Percentiles rank a stretch among this genome's conserved stretches.
phyloP scores from a whole-genome alignment of 2,888 invertebrate genomes.

The Tanytarsus gracilentus region DNA sequence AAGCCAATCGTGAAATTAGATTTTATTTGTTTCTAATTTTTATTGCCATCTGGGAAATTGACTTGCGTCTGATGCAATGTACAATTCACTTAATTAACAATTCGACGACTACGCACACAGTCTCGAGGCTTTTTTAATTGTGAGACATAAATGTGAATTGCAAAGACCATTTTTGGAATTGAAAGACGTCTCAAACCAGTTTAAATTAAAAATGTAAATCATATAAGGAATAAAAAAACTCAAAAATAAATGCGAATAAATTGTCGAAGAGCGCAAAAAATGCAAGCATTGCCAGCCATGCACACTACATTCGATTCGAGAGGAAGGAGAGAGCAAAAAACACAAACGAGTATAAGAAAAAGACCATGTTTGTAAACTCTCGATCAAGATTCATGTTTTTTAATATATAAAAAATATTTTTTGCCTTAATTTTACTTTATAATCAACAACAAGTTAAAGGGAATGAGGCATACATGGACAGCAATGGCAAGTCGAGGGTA shows the following conservation, averaged over 20 bases:
- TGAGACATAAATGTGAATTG: no score
- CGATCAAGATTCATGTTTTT: slow-evolving; percentile 28
- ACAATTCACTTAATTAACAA: no score
- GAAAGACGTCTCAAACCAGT: neutral
- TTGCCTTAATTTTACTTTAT: slow-evolving; percentile 27
- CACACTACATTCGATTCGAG: neutral
- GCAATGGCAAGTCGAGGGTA: neutral
- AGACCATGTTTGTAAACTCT: slow-evolving; percentile 8
- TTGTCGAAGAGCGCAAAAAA: neutral
- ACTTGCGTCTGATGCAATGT: no score
- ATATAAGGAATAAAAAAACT: neutral
- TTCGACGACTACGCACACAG: no score
- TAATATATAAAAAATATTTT: neutral
- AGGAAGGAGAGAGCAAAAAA: neutral
- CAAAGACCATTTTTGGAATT: neutral
- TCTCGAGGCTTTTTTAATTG: no score
- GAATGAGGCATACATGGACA: neutral
- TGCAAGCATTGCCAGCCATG: neutral
- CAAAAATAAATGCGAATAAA: slow-evolving; percentile 10
- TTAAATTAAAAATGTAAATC: slow-evolving; percentile 5
- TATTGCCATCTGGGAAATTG: neutral
- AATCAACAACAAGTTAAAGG: slow-evolving; percentile 24
- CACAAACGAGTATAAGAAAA: neutral
- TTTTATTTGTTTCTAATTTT: slow-evolving; percentile 20
- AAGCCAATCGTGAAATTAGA: slow-evolving; percentile 32